Evolutionary conservation across 2,888 invertebrate genomes (phyloP).

Genomic region (Callimorpha dominula): DNA sequence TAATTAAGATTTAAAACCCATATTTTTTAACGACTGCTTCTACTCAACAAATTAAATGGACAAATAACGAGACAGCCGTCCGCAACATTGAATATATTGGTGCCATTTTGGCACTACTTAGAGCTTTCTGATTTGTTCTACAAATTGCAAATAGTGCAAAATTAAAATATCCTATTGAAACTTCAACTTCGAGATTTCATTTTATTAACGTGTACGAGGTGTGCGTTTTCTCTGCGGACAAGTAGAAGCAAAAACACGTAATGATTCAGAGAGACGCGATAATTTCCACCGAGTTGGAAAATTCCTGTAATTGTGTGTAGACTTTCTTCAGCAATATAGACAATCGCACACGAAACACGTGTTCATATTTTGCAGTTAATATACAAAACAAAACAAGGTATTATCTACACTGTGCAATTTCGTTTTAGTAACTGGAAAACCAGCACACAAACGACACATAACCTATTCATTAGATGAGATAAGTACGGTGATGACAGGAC

Average conservation of each 20-base stretch:
- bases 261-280: constrained; percentile 82
- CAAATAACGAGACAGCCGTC: constrained; percentile 30
- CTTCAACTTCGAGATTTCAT: constrained; percentile 54
- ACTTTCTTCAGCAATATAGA: constrained; percentile 78
- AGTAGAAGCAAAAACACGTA: constrained; percentile 73
- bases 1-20: constrained; percentile 43
- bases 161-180: constrained; percentile 45
- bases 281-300: constrained; percentile 84
- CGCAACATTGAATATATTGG: constrained; percentile 26
- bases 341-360: constrained; percentile 68
- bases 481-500: constrained; percentile 48
- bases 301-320: constrained; percentile 81
- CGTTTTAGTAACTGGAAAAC: constrained; percentile 25
- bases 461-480: constrained; percentile 47
- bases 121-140: constrained; percentile 30
- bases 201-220: constrained; percentile 54
- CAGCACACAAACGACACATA: constrained; percentile 29
- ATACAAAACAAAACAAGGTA: neutral
- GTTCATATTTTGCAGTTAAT: constrained; percentile 38
- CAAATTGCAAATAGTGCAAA: constrained; percentile 31
- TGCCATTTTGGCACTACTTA: constrained; percentile 47
- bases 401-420: constrained; percentile 9
- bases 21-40: constrained; percentile 36
- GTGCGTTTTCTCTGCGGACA: constrained; percentile 70
- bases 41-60: constrained; percentile 38